Conservation (phyloP, 1,140 invertebrate genomes). For the Nymphalis io region DNA sequence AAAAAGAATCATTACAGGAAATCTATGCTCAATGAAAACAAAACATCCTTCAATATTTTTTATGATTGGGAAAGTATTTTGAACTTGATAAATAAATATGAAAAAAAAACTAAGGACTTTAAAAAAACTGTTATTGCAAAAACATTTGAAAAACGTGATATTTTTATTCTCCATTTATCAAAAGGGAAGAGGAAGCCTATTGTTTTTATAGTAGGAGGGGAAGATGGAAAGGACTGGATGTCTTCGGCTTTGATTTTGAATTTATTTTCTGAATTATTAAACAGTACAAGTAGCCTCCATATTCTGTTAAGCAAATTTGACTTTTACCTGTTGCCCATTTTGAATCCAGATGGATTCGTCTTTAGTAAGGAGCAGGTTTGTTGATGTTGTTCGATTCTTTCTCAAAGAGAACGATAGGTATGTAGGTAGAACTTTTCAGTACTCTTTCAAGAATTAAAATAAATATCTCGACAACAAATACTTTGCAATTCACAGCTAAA, state of each 20-base stretch:
- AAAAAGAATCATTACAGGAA: slow-evolving; percentile 1
- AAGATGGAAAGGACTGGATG: slow-evolving; percentile 64
- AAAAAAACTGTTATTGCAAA: slow-evolving; percentile 54
- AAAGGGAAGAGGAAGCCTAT: slow-evolving; percentile 46
- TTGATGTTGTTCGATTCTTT: not conserved
- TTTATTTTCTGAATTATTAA: slow-evolving; percentile 47
- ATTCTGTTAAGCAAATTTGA: slow-evolving; percentile 49
- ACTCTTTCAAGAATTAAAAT: no score
- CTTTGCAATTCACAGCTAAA: no score
- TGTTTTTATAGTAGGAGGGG: slow-evolving; percentile 64
- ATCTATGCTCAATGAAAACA: not conserved
- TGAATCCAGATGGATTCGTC: slow-evolving; percentile 70
- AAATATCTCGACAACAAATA: no score
- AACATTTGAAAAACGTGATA: slow-evolving; percentile 62
- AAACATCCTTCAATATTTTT: slow-evolving; percentile 33
- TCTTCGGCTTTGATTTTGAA: slow-evolving; percentile 61
- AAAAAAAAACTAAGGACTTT: slow-evolving; percentile 38
- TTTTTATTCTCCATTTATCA: slow-evolving; percentile 59
- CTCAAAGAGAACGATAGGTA: no score
- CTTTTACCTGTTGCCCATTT: slow-evolving; percentile 62
- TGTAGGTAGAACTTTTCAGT: no score
- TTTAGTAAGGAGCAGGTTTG: slow-evolving; percentile 46
- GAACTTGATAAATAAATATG: slow-evolving; percentile 43
- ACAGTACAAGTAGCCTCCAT: slow-evolving; percentile 34
- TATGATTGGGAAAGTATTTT: slow-evolving; percentile 48